Percentiles rank a stretch among this genome's conserved stretches.
Evolutionary conservation across 2,888 invertebrate genomes (phyloP).

Genomic region (Platycheirus rosarum): DNA sequence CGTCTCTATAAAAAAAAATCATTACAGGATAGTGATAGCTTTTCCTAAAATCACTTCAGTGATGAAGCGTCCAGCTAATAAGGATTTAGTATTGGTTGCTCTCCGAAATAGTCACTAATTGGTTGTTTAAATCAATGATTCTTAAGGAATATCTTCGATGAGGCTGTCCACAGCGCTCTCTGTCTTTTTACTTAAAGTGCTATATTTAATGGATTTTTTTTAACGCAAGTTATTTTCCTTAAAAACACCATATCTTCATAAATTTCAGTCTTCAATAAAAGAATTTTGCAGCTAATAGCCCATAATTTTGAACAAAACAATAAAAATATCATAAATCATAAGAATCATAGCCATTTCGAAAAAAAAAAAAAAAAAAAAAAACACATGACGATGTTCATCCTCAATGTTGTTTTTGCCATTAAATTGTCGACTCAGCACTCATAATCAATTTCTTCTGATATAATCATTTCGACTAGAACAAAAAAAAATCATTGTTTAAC

Average conservation of each 20-base stretch:
- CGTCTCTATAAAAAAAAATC: no score
- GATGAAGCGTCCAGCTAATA: no score
- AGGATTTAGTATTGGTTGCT: no score
- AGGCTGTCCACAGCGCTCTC: no score
- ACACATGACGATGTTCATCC: not conserved
- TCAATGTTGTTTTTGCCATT: not conserved
- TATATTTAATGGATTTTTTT: no score
- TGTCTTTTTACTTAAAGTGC: no score
- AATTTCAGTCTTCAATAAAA: not conserved
- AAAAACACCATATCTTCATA: not conserved
- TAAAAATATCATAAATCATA: not conserved
- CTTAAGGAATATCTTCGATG: no score
- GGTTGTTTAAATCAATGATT: no score
- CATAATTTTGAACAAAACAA: not conserved
- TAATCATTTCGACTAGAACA: slow-evolving; percentile 1
- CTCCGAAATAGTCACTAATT: no score
- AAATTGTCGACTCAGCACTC: slow-evolving; percentile 22
- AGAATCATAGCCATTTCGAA: not conserved
- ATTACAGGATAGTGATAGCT: no score
- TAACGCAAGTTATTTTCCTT: no score
- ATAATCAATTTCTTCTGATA: not conserved
- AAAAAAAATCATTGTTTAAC: not conserved
- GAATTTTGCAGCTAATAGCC: not conserved
- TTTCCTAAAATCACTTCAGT: no score
- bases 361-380: not conserved